Evolutionary conservation across 1,140 invertebrate species (phyloP), one percentile per base, ranked within the genome.

Genomic region (Solen grandis): DNA sequence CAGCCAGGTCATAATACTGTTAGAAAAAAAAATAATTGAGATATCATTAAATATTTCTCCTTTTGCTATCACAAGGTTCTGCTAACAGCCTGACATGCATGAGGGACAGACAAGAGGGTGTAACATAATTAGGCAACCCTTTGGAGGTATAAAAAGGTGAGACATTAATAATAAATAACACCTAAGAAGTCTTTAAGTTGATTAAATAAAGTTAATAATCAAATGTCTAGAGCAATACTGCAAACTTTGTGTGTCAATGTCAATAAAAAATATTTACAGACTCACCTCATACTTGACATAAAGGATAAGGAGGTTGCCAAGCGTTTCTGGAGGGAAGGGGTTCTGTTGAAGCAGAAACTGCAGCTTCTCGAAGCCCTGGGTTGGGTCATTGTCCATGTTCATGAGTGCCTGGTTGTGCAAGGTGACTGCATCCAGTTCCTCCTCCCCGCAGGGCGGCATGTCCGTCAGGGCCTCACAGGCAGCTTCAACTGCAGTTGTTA

Each of bases 341-440:
- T 98, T 97, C 89, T 99, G 97, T 88, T 98, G 96, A 1, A 99
- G 93, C 10, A 99, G 93, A 92, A 99, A 99, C 90, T 99, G 98
- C 27, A 99, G 91, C 92, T 99, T 99, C 89, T 99, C 96, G 90
- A 99, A 99, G 25, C 98, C 97, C 91, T 98, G 96, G 0, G 95
- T 96, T 10, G 98, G 96, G 82, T 97, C 96, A 33, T 92, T 93
- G 62, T 98, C 96, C 92, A 99, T 97, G 88, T 99, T 98, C 88
- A 99, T 97, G 5, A 99, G 93, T 0, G 98, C 99, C 93, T 99
- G 96, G 91, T 99, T 99, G 88, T 99, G 99, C 5, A 99, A 93
- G 29, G 98, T 99, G 0, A 99, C 97, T 22, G 98, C 97, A 93
- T 99, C 99, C 75, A 99, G 92, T 93, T 99, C 99, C 90, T 99